Percentiles rank a stretch among this genome's conserved stretches.
Evolutionary conservation across 1,140 invertebrate species (phyloP).

Genomic region (Neotoxoptera formosana): DNA sequence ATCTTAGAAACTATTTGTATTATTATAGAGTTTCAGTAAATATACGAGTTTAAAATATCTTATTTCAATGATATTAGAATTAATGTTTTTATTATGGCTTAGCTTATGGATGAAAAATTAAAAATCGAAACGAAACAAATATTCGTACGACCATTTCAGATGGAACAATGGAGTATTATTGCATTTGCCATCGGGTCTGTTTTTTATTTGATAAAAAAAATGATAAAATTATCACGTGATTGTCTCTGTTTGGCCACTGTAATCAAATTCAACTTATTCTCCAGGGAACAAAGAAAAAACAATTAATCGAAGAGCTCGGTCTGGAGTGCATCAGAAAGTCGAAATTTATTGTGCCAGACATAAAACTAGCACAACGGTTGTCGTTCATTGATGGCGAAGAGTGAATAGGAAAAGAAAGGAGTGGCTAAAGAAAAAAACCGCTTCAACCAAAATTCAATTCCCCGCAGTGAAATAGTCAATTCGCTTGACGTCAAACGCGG

Average conservation of each 20-base stretch:
- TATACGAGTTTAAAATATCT: no score
- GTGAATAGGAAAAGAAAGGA: neutral
- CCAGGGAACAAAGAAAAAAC: conserved; percentile 40
- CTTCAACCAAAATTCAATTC: conserved; percentile 47
- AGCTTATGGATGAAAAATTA: neutral
- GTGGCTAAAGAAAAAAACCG: conserved; percentile 21
- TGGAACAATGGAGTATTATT: conserved; percentile 17
- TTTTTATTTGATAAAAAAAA: conserved; percentile 26
- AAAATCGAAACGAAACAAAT: neutral
- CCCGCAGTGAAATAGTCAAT: conserved; percentile 53
- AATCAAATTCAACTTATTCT: conserved; percentile 47
- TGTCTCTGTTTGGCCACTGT: neutral
- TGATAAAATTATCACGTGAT: conserved; percentile 32
- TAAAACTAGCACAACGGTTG: conserved; percentile 35
- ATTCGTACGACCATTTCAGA: neutral
- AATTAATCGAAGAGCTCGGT: conserved; percentile 53
- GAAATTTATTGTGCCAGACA: conserved; percentile 55
- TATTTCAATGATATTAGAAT: no score
- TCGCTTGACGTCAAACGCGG: conserved; percentile 24
- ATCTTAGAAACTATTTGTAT: no score
- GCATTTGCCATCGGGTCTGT: conserved; percentile 11
- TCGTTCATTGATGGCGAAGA: neutral
- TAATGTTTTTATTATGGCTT: no score
- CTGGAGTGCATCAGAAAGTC: conserved; percentile 54
- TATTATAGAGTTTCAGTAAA: no score